phyloP scores from a whole-genome alignment of 2,113 vertebrate genomes.

The Tenebrosternarchus preto region DNA sequence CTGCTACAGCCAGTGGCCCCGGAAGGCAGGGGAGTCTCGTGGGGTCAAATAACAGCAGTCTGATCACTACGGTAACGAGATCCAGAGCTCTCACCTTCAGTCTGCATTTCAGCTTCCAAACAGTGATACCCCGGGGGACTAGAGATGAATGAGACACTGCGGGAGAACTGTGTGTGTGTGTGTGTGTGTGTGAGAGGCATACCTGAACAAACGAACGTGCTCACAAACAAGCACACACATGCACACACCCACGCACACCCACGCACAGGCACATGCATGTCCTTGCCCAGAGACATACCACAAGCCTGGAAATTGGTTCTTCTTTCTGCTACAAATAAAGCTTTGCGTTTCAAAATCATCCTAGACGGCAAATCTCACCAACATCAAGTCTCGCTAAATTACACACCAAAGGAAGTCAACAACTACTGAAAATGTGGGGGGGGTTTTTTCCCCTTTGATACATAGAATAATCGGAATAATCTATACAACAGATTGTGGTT shows the following conservation, averaged over 20 bases:
- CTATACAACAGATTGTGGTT: too few relatives aligned
- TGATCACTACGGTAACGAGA: constrained; percentile 45
- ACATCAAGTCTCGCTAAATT: too few relatives aligned
- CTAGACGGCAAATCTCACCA: too few relatives aligned
- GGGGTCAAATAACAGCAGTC: constrained; percentile 46
- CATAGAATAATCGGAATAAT: too few relatives aligned
- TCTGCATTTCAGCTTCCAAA: constrained; percentile 26
- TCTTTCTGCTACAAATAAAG: background rate
- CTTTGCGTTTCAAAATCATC: too few relatives aligned
- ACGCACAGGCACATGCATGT: background rate
- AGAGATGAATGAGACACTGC: constrained; percentile 31
- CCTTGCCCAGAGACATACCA: background rate
- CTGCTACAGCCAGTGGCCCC: background rate
- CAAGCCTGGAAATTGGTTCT: background rate
- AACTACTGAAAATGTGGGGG: too few relatives aligned
- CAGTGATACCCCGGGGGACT: background rate
- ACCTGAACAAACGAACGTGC: background rate
- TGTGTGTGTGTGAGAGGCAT: background rate
- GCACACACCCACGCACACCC: background rate
- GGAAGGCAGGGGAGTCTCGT: background rate
- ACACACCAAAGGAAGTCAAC: too few relatives aligned
- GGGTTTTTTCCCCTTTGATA: too few relatives aligned
- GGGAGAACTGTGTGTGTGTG: constrained; percentile 3
- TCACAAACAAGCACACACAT: background rate
- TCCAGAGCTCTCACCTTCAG: constrained; percentile 20